These are phyloP conservation scores for Anticlea derivata DNA, from an alignment of 2,888 invertebrate species.

Conservation along the genomic window DNA sequence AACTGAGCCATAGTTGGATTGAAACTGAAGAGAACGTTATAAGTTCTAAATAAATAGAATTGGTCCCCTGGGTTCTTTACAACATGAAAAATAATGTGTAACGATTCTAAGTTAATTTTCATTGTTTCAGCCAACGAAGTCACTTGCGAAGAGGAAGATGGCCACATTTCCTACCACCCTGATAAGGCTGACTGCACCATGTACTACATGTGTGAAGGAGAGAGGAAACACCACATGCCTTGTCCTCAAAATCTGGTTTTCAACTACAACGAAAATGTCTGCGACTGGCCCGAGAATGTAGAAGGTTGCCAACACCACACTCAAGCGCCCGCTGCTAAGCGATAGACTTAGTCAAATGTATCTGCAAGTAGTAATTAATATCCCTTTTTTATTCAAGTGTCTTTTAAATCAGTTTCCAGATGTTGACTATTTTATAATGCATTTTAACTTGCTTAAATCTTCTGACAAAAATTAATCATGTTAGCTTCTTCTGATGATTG, in stretches of 20 bases:
- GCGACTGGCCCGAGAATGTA: conserved; percentile 98
- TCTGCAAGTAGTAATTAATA: conserved; percentile 6
- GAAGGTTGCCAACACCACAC: conserved; percentile 89
- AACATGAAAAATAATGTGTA: too few species aligned
- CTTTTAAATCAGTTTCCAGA: not conserved
- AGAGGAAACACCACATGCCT: conserved; percentile 97
- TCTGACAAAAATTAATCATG: not conserved
- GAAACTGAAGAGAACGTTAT: too few species aligned
- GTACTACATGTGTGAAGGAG: conserved; percentile 98
- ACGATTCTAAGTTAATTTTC: too few species aligned
- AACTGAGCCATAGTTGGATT: too few species aligned
- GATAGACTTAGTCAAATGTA: conserved; percentile 50
- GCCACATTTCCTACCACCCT: conserved; percentile 96
- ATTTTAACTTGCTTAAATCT: not conserved
- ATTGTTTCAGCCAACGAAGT: conserved; percentile 93
- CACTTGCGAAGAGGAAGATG: conserved; percentile 95
- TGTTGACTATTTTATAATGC: not conserved
- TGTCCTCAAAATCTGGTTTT: conserved; percentile 96
- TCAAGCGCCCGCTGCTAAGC: conserved; percentile 75
- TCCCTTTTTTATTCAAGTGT: not conserved
- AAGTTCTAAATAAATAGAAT: too few species aligned
- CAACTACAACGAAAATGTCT: conserved; percentile 96
- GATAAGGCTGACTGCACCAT: conserved; percentile 96
- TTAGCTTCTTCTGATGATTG: not conserved
- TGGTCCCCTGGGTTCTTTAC: too few species aligned